Conservation (phyloP, 2,113 vertebrate genomes). For the Pipra filicauda region DNA sequence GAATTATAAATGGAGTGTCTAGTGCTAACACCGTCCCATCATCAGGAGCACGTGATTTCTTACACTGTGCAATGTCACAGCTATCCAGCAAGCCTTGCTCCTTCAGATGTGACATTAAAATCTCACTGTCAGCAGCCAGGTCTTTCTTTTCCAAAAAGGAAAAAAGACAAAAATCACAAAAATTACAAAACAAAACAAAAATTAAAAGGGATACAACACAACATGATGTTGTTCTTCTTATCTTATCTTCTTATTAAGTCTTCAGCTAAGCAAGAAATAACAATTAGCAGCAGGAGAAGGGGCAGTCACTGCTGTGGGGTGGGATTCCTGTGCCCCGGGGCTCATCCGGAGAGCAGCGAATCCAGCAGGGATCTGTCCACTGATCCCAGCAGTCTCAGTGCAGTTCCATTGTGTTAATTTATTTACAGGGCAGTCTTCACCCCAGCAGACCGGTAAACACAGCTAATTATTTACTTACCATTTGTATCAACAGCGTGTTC, state of each 20-base stretch:
- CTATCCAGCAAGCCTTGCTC: not conserved
- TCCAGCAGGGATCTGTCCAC: not conserved
- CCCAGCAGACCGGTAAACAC: not conserved
- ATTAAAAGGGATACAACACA: not conserved
- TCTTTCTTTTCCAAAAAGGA: not conserved
- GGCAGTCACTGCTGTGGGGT: not conserved
- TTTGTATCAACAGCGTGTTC: not conserved
- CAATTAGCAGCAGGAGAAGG: not conserved
- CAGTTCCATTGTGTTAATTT: not conserved
- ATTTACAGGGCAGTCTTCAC: not conserved
- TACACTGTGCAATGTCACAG: not conserved
- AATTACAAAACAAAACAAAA: not conserved
- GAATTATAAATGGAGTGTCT: not conserved
- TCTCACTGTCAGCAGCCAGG: not conserved
- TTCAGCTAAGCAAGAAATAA: not conserved
- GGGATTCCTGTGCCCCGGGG: not conserved
- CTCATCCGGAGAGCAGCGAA: not conserved
- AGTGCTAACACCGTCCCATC: not conserved
- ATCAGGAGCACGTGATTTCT: not conserved
- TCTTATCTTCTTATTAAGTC: not conserved
- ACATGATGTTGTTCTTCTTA: not conserved
- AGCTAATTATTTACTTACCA: not conserved
- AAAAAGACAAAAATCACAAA: not conserved
- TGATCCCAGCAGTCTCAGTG: not conserved
- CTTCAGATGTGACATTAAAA: not conserved